These are phyloP conservation scores for Stegodyphus mimosarum DNA, from an alignment of 1,140 invertebrate species.

Conservation along the genomic window DNA sequence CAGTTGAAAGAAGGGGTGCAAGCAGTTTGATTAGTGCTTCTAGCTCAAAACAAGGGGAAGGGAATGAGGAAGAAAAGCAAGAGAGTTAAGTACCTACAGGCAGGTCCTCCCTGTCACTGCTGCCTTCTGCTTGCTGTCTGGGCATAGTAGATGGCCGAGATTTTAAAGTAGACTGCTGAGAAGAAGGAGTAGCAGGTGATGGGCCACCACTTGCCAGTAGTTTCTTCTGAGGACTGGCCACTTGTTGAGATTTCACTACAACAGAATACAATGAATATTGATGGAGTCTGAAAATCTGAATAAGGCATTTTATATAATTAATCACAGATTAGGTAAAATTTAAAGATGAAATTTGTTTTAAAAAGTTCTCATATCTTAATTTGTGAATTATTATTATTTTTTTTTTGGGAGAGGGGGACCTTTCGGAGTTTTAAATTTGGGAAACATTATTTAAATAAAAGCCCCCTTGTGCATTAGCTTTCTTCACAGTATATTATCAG, in stretches of 20 bases:
- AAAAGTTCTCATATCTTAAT: no score
- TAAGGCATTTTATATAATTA: no score
- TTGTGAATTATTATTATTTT: no score
- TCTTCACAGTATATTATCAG: no score
- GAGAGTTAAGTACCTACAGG: slow-evolving; percentile 58
- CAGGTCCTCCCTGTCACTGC: slow-evolving; percentile 55
- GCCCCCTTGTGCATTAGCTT: no score
- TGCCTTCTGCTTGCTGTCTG: slow-evolving; percentile 16
- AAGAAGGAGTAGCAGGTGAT: slow-evolving; percentile 45
- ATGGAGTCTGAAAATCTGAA: no score
- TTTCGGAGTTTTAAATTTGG: no score
- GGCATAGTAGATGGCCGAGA: slow-evolving; percentile 37
- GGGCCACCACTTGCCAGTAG: slow-evolving; percentile 8
- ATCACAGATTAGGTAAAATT: background rate
- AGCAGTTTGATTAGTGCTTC: background rate
- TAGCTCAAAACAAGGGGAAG: background rate
- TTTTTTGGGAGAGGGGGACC: no score
- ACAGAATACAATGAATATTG: background rate
- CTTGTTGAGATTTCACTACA: slow-evolving; percentile 52
- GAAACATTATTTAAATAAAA: no score
- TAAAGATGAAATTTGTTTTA: background rate
- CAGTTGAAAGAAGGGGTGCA: background rate
- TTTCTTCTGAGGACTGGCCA: slow-evolving; percentile 54
- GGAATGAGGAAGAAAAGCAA: slow-evolving; percentile 36
- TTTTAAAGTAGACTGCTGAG: slow-evolving; percentile 53